phyloP scores from a whole-genome alignment of 2,797 vertebrate species.

The Spheniscus humboldti region DNA sequence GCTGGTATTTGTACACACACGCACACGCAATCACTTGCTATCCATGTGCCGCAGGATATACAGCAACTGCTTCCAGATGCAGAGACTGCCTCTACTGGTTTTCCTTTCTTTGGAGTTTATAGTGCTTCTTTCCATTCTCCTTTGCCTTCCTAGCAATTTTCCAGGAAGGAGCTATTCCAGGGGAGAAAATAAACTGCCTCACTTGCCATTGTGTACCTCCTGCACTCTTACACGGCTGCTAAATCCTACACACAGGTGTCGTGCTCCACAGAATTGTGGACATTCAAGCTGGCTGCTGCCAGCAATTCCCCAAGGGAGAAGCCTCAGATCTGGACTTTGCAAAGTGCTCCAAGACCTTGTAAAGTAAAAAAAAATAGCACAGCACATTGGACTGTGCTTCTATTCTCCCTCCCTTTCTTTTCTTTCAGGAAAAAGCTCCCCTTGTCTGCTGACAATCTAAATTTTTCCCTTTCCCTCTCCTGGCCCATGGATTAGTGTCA shows the following conservation, averaged over 20 bases:
- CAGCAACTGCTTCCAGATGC: not conserved
- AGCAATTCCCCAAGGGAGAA: not conserved
- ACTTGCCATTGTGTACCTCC: not conserved
- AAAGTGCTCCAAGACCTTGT: not conserved
- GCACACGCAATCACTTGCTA: rapidly evolving
- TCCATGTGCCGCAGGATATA: not conserved
- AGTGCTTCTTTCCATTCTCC: not conserved
- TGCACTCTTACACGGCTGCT: not conserved
- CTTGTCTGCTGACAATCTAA: not conserved
- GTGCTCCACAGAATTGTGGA: not conserved
- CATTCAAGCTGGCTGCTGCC: not conserved
- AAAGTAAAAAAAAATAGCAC: not conserved
- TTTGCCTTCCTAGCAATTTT: not conserved
- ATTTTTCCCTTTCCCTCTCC: not conserved
- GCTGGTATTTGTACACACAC: not conserved
- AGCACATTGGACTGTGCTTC: not conserved
- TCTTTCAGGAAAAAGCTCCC: not conserved
- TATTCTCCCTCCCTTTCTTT: not conserved
- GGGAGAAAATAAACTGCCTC: not conserved
- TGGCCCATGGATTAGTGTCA: too few species aligned
- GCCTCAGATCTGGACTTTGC: not conserved
- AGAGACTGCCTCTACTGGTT: not conserved
- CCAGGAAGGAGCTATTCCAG: not conserved
- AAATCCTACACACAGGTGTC: not conserved
- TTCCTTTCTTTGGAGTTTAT: not conserved